A percentile compares a stretch with the other conserved stretches of the same genome.
Evolutionary conservation across 92 coral and sea anemone species (phyloP).

Genomic region (Galaxea fascicularis): DNA sequence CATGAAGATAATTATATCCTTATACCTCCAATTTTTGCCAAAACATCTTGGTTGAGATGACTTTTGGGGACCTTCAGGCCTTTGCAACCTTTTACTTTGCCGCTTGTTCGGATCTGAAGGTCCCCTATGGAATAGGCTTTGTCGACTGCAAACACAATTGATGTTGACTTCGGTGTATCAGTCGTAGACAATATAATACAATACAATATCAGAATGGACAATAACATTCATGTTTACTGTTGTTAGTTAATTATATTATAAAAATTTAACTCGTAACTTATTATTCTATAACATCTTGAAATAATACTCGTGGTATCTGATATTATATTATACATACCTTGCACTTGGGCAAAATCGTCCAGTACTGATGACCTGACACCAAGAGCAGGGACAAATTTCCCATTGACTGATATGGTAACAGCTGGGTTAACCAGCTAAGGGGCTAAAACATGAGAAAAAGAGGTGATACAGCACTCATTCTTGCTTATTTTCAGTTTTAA

Average conservation of each 20-base stretch:
- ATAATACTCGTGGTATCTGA: no score
- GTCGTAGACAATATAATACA: no score
- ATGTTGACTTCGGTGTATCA: background rate
- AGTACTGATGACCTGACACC: conserved; percentile 15
- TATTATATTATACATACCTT: conserved; percentile 16
- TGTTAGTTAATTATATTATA: background rate
- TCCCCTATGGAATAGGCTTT: background rate
- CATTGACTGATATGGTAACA: conserved; percentile 31
- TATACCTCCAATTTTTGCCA: background rate
- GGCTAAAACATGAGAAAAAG: background rate
- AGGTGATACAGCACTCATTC: background rate
- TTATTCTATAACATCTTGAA: no score
- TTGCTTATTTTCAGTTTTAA: no score
- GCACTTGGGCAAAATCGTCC: conserved; percentile 23
- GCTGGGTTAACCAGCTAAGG: conserved; percentile 43
- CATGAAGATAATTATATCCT: background rate
- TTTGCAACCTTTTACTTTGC: background rate
- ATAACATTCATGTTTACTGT: background rate
- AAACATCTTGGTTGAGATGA: background rate
- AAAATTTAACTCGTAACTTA: background rate
- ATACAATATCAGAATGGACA: background rate
- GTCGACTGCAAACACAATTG: background rate
- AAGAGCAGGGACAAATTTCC: conserved; percentile 25
- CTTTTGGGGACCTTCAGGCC: background rate
- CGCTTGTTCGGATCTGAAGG: background rate